phyloP scores from a whole-genome alignment of 2,888 invertebrate genomes.

The Agrenia bidenticulata region DNA sequence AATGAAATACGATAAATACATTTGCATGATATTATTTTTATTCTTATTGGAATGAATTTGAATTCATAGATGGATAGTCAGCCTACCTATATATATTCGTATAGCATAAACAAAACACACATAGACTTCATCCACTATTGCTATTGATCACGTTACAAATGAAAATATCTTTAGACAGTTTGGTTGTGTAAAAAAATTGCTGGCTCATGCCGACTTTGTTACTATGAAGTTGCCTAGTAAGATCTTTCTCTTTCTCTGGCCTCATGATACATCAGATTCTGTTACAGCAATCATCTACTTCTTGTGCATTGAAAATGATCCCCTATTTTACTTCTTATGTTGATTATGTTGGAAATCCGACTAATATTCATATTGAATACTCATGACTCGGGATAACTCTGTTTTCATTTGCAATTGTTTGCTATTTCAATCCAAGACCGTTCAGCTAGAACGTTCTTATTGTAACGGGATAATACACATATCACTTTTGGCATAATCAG shows the following conservation, averaged over 20 bases:
- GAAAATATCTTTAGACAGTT: conserved; percentile 37
- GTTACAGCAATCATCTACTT: too few relatives aligned
- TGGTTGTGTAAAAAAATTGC: conserved; percentile 29
- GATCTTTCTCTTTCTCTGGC: too few relatives aligned
- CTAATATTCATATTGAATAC: too few relatives aligned
- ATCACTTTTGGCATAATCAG: conserved; percentile 10
- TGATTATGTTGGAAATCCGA: too few relatives aligned
- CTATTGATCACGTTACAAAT: conserved; percentile 42
- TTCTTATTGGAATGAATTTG: too few relatives aligned
- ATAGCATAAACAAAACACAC: not conserved
- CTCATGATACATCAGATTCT: too few relatives aligned
- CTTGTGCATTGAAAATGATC: too few relatives aligned
- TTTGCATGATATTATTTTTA: too few relatives aligned
- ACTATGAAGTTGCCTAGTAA: not conserved
- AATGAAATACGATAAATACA: not conserved
- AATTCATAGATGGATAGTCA: not conserved
- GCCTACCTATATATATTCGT: not conserved
- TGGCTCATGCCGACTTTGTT: conserved; percentile 39
- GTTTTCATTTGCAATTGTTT: not conserved
- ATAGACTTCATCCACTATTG: conserved; percentile 21
- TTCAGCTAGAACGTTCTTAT: not conserved
- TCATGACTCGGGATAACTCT: not conserved
- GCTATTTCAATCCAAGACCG: not conserved
- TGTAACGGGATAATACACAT: not conserved
- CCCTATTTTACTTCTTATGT: too few relatives aligned